Conservation (phyloP, 2,113 vertebrate genomes). For the Percopsis transmontana region DNA sequence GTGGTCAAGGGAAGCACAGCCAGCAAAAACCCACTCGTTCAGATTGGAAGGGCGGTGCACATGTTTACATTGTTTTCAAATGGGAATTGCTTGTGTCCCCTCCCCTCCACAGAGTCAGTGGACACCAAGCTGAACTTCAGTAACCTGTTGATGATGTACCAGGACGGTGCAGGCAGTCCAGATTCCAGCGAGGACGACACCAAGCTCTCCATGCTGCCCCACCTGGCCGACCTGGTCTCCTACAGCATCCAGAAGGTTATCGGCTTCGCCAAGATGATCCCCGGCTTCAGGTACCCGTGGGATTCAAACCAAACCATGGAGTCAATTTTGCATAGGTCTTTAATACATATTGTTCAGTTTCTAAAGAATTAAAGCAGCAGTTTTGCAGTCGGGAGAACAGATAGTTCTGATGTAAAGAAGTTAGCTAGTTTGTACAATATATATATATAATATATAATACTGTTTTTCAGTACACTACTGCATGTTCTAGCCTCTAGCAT, state of each 20-base stretch:
- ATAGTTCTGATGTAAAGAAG: too few species aligned
- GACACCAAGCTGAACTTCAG: conserved; percentile 83
- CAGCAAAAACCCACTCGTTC: background rate
- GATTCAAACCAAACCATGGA: background rate
- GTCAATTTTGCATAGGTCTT: background rate
- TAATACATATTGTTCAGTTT: background rate
- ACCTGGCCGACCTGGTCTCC: conserved; percentile 93
- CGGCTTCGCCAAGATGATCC: conserved; percentile 97
- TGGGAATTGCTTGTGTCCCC: background rate
- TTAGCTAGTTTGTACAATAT: too few species aligned
- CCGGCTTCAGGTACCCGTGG: conserved; percentile 87
- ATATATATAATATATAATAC: too few species aligned
- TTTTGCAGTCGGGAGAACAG: too few species aligned
- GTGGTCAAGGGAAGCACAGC: background rate
- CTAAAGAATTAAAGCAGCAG: background rate
- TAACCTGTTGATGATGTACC: conserved; percentile 80
- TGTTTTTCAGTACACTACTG: too few species aligned
- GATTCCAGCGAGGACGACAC: conserved; percentile 75
- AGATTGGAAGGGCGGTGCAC: too few species aligned
- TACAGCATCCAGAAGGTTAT: conserved; percentile 99
- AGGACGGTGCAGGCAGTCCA: conserved; percentile 76
- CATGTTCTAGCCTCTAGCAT: too few species aligned
- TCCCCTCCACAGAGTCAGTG: conserved; percentile 64
- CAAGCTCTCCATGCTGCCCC: conserved; percentile 91
- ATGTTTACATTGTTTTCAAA: too few species aligned